Percentiles rank a stretch among this genome's conserved stretches.
Evolutionary conservation across 2,888 invertebrate genomes (phyloP).

Genomic region (Seira ritae): DNA sequence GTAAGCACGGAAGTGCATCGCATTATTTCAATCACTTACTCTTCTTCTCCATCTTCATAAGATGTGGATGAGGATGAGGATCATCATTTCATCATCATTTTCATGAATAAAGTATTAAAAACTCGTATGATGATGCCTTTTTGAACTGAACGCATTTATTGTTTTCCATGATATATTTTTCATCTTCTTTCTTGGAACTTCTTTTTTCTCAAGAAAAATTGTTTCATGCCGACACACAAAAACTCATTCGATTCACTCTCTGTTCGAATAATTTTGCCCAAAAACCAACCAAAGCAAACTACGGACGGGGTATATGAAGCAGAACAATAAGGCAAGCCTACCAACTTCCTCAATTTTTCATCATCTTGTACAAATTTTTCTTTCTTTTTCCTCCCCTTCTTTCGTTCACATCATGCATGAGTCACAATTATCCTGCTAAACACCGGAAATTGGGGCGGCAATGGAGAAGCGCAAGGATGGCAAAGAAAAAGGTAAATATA

Average conservation of each 20-base stretch:
- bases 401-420: slow-evolving; percentile 62
- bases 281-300: background rate
- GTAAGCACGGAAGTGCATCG: slow-evolving; percentile 52
- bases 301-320: background rate
- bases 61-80: background rate
- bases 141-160: slow-evolving; percentile 29
- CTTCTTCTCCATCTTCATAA: slow-evolving; percentile 15
- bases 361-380: slow-evolving; percentile 25
- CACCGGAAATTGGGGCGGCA: slow-evolving; percentile 66
- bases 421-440: slow-evolving; percentile 63
- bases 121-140: slow-evolving; percentile 32
- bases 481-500: slow-evolving; percentile 38
- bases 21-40: slow-evolving; percentile 50
- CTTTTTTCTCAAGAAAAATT: slow-evolving; percentile 25
- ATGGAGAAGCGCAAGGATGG: slow-evolving; percentile 32
- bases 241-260: background rate
- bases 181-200: slow-evolving; percentile 35
- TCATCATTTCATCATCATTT: background rate
- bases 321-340: slow-evolving; percentile 7
- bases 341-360: slow-evolving; percentile 62
- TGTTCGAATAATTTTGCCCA: background rate
- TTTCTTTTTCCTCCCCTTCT: slow-evolving; percentile 9
- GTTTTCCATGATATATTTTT: slow-evolving; percentile 1
- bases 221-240: slow-evolving; percentile 37
- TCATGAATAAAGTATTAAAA: slow-evolving; percentile 5